Evolutionary conservation across 2,888 invertebrate genomes (phyloP).

Genomic region (Autographa pulchrina): DNA sequence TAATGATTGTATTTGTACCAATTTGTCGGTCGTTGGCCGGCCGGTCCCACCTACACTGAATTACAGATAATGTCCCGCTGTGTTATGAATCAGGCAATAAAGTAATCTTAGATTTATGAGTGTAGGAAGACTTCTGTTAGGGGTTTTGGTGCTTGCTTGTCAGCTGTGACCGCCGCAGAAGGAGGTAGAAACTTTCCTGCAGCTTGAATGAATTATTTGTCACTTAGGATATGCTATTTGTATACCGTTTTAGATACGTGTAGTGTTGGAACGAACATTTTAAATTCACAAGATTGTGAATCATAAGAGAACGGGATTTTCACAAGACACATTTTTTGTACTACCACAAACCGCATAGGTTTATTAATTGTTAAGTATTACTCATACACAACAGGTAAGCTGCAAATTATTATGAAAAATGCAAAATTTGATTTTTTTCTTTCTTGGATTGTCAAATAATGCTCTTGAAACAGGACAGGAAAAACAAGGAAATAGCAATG

Average conservation of each 20-base stretch:
- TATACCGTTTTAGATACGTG: too few species aligned
- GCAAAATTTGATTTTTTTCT: background rate
- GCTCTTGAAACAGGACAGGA: too few species aligned
- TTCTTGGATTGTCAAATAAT: too few species aligned
- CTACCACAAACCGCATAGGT: background rate
- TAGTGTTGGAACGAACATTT: too few species aligned
- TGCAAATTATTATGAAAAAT: background rate
- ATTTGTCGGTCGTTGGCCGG: conserved; percentile 61
- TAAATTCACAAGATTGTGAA: too few species aligned
- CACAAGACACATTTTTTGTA: background rate
- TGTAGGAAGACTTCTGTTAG: conserved; percentile 47
- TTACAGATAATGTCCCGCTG: conserved; percentile 49
- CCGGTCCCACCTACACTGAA: conserved; percentile 58
- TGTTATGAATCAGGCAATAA: conserved; percentile 55
- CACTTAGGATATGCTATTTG: too few species aligned
- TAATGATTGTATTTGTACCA: conserved; percentile 56
- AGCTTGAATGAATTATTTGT: too few species aligned
- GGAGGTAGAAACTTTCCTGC: too few species aligned
- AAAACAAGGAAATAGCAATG: too few species aligned
- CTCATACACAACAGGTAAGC: background rate
- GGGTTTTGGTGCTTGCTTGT: conserved; percentile 14
- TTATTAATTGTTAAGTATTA: background rate
- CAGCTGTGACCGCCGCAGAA: background rate
- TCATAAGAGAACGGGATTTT: background rate
- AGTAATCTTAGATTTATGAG: conserved; percentile 56